Conservation (phyloP, 2,888 invertebrate genomes). For the Phasia obesa region DNA sequence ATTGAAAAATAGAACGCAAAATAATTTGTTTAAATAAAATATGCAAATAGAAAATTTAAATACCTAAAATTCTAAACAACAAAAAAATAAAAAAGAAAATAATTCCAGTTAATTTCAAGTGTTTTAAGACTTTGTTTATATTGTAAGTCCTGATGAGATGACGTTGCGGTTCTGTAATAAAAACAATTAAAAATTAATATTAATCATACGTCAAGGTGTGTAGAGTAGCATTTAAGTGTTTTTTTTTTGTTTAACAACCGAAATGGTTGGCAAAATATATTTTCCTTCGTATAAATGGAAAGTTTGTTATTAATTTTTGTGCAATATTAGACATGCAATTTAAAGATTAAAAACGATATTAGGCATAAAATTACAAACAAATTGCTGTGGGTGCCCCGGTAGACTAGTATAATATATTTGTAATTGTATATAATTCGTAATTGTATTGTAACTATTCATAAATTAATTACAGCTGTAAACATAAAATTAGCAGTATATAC, state of each 20-base stretch:
- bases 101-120: neutral
- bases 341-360: too few relatives aligned
- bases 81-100: neutral
- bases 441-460: too few relatives aligned
- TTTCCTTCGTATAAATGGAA: neutral
- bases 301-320: slow-evolving; percentile 28
- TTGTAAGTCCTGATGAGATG: neutral
- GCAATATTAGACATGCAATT: slow-evolving; percentile 26
- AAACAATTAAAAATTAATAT: slow-evolving; percentile 42
- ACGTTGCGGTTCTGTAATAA: slow-evolving; percentile 6
- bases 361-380: too few relatives aligned
- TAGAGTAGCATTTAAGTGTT: neutral
- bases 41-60: neutral
- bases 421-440: too few relatives aligned
- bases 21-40: neutral
- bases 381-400: too few relatives aligned
- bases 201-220: slow-evolving; percentile 54
- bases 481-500: too few relatives aligned
- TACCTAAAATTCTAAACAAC: neutral
- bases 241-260: neutral
- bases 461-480: too few relatives aligned
- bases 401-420: too few relatives aligned
- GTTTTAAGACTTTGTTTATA: neutral
- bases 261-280: neutral
- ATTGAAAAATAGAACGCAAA: too few relatives aligned